A percentile compares a stretch with the other conserved stretches of the same genome.
Evolutionary conservation across 30 jellyfish, hydroid and myxozoan genomes (phyloP).

Genomic region (Clytia hemisphaerica): DNA sequence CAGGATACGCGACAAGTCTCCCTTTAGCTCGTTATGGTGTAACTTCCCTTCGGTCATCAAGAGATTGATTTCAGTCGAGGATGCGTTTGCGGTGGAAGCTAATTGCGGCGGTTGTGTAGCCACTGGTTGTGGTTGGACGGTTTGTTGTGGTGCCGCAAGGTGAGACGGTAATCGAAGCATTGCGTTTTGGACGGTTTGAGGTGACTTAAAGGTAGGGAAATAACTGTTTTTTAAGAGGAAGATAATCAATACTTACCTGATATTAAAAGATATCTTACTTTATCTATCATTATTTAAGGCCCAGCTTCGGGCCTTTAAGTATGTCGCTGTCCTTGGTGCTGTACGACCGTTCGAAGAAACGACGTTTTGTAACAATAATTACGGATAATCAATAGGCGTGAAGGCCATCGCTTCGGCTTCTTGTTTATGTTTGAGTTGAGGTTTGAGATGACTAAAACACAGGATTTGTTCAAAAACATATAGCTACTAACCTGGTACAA

Average conservation of each 20-base stretch:
- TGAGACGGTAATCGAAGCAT: slow-evolving; percentile 7
- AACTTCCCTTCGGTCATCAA: slow-evolving; percentile 62
- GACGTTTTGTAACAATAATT: too few species aligned
- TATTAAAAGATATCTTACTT: too few species aligned
- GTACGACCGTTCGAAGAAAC: too few species aligned
- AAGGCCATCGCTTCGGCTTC: too few species aligned
- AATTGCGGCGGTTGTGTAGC: slow-evolving; percentile 41
- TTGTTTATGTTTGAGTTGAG: too few species aligned
- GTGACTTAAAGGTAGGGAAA: slow-evolving; percentile 1
- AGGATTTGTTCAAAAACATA: too few species aligned
- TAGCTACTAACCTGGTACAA: slow-evolving; percentile 8
- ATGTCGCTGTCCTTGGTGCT: too few species aligned
- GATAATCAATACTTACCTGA: background rate
- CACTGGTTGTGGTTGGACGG: slow-evolving; percentile 23
- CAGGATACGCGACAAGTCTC: slow-evolving; percentile 48
- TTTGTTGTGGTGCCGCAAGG: background rate
- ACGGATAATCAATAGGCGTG: too few species aligned
- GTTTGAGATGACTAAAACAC: too few species aligned
- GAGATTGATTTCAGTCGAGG: slow-evolving; percentile 49
- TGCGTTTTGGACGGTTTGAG: slow-evolving; percentile 17
- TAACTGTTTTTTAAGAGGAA: background rate
- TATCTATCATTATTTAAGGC: too few species aligned
- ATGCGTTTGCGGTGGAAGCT: slow-evolving; percentile 22
- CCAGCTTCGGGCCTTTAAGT: too few species aligned
- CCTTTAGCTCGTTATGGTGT: slow-evolving; percentile 56